A percentile compares a stretch with the other conserved stretches of the same genome.
Conservation (phyloP, 2,888 invertebrate genomes). For the Physocephala rufipes region DNA sequence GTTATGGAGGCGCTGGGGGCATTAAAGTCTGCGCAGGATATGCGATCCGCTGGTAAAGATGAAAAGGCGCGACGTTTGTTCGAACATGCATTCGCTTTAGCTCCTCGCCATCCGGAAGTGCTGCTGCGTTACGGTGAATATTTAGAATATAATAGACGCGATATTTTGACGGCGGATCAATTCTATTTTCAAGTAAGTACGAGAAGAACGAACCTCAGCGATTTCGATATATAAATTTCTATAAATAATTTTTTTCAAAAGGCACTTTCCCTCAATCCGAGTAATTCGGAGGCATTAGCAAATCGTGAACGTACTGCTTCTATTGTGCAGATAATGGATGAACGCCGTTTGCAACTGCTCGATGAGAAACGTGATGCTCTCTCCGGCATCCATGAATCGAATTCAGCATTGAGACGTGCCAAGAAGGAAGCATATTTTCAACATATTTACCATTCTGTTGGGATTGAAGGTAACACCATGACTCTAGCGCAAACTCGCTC, state of each 20-base stretch:
- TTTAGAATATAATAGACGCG: conserved; percentile 83
- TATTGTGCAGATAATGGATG: conserved; percentile 89
- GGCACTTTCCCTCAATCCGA: conserved; percentile 84
- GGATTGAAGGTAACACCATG: conserved; percentile 98
- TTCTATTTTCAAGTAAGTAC: conserved; percentile 80
- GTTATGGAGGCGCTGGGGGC: conserved; percentile 82
- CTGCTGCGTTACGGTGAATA: conserved; percentile 93
- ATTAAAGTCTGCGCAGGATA: conserved; percentile 83
- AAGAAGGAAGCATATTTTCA: conserved; percentile 96
- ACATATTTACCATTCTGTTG: conserved; percentile 96
- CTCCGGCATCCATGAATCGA: conserved; percentile 81
- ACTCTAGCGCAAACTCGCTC: conserved; percentile 90
- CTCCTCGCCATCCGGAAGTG: conserved; percentile 92
- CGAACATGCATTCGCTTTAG: conserved; percentile 90
- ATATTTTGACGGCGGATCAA: conserved; percentile 90
- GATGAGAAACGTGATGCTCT: conserved; percentile 86
- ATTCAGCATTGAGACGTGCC: conserved; percentile 82
- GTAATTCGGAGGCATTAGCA: conserved; percentile 79
- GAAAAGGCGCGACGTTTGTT: conserved; percentile 87
- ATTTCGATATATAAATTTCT: too few species aligned
- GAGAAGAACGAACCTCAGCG: too few species aligned
- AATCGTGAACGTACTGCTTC: conserved; percentile 87
- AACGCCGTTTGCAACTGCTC: conserved; percentile 69
- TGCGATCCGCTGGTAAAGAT: conserved; percentile 82
- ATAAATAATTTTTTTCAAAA: too few species aligned